phyloP scores from a whole-genome alignment of 2,113 vertebrate genomes.

The Uria lomvia region DNA sequence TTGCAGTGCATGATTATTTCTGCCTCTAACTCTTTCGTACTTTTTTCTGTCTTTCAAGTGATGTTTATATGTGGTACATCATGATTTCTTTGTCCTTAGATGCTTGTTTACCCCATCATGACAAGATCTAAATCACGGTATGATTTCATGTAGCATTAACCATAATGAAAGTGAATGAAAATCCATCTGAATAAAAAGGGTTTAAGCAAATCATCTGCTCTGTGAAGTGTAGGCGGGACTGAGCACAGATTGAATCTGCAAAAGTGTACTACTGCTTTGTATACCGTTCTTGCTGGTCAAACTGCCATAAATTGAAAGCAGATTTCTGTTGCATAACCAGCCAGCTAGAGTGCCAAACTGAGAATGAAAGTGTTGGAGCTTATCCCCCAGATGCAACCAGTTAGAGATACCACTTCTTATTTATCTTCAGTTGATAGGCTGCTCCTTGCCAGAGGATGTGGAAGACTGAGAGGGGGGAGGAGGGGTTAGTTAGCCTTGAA shows the following conservation, averaged over 20 bases:
- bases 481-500: not conserved
- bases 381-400: not conserved
- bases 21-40: not conserved
- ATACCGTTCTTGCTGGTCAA: not conserved
- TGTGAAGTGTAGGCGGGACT: not conserved
- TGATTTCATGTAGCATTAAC: not conserved
- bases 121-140: not conserved
- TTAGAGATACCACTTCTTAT: not conserved
- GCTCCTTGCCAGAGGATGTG: not conserved
- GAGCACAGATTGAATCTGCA: not conserved
- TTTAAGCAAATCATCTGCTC: not conserved
- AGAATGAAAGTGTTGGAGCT: not conserved
- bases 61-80: not conserved
- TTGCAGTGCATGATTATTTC: not conserved
- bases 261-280: not conserved
- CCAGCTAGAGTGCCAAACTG: not conserved
- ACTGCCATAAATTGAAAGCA: slow-evolving; percentile 46
- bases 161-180: not conserved
- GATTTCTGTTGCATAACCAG: not conserved
- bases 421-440: not conserved
- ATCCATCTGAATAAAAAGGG: not conserved
- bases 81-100: not conserved
- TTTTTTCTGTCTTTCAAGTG: not conserved
- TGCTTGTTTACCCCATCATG: not conserved
- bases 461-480: not conserved